A percentile compares a stretch with the other conserved stretches of the same genome.
These are phyloP conservation scores for Acanthiza pusilla DNA, from an alignment of 2,797 vertebrate genomes.

Conservation along the genomic window DNA sequence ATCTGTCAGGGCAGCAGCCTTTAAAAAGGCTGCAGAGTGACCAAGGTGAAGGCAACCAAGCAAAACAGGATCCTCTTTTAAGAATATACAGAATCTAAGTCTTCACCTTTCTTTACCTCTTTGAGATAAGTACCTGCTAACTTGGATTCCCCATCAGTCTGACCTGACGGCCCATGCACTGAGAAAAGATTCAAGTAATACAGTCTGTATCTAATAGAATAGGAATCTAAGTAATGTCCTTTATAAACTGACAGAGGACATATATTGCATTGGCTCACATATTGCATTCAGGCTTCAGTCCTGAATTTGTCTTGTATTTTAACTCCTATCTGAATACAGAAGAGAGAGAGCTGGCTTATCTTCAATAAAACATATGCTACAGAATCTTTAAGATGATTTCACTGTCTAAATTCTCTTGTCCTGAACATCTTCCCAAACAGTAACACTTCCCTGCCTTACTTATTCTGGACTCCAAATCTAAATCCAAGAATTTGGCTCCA, in stretches of 20 bases:
- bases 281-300: background rate
- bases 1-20: background rate
- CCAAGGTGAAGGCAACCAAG: background rate
- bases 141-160: background rate
- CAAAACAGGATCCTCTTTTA: background rate
- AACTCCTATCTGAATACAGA: background rate
- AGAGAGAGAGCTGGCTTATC: conserved; percentile 5
- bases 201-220: background rate
- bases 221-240: background rate
- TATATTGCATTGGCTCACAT: background rate
- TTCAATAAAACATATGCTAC: conserved; percentile 3
- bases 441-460: background rate
- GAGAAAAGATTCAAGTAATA: background rate
- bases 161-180: background rate
- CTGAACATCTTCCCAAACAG: background rate
- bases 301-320: background rate
- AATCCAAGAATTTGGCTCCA: background rate
- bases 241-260: background rate
- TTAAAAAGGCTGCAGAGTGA: background rate
- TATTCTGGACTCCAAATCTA: background rate
- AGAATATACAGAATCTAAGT: background rate
- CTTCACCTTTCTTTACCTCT: background rate
- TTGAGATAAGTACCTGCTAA: background rate
- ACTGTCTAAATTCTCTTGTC: background rate
- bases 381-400: background rate